Evolutionary conservation across 2,797 vertebrate species (phyloP).

Genomic region (Emys orbicularis): DNA sequence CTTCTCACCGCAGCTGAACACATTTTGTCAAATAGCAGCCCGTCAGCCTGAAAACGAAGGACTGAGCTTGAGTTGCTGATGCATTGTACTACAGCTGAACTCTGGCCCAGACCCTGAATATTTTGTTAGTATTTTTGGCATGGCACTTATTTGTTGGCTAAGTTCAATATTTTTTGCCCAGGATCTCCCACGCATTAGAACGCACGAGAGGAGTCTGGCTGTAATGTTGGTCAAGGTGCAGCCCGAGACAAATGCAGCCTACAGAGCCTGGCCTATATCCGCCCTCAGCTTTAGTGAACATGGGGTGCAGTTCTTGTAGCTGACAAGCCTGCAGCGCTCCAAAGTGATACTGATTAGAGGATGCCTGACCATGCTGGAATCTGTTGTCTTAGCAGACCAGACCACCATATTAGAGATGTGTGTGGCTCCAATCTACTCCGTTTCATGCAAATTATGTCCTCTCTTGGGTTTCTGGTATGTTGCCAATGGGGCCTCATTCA

Average conservation of each 20-base stretch:
- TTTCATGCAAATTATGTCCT: not conserved
- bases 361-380: not conserved
- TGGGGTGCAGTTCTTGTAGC: accelerated
- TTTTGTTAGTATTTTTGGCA: not conserved
- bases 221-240: not conserved
- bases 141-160: constrained; percentile 13
- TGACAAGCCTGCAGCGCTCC: constrained; percentile 14
- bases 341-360: not conserved
- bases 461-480: not conserved
- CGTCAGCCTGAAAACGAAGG: constrained; percentile 31
- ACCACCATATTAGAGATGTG: not conserved
- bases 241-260: not conserved
- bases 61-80: not conserved
- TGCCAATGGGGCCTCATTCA: not conserved
- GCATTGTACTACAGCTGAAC: constrained; percentile 28
- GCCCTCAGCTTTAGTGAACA: not conserved
- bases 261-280: not conserved
- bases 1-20: not conserved
- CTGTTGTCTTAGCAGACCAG: not conserved
- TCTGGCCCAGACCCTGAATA: not conserved
- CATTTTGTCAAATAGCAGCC: not conserved
- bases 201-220: not conserved
- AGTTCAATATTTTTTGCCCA: constrained; percentile 9
- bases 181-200: not conserved
- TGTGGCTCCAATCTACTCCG: accelerated